These are phyloP conservation scores for Brachyptera risi DNA, from an alignment of 2,888 invertebrate species.

Conservation along the genomic window DNA sequence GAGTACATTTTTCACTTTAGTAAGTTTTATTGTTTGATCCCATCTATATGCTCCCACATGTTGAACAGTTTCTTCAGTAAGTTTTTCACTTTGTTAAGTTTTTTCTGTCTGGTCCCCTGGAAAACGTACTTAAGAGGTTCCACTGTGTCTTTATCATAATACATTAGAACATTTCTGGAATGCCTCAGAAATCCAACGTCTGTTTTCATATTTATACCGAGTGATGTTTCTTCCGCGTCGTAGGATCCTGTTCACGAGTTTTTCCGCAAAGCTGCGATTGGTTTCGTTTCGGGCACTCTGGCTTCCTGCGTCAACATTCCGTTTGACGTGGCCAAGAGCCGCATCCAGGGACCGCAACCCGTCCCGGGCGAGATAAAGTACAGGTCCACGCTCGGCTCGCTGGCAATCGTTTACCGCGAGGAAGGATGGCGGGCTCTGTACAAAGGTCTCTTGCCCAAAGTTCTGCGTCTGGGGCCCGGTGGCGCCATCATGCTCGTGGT, in stretches of 20 bases:
- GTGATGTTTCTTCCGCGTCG: too few species aligned
- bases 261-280: constrained; percentile 71
- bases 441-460: constrained; percentile 88
- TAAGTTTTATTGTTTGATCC: too few species aligned
- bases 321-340: constrained; percentile 92
- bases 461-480: constrained; percentile 87
- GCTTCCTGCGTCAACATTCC: constrained; percentile 90
- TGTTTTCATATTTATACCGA: too few species aligned
- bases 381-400: constrained; percentile 66
- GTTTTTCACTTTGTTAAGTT: too few species aligned
- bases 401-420: constrained; percentile 71
- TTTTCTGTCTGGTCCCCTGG: too few species aligned
- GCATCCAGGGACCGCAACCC: constrained; percentile 91
- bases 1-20: too few species aligned
- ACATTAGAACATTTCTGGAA: too few species aligned
- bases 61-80: too few species aligned
- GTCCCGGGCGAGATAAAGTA: constrained; percentile 70
- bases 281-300: constrained; percentile 81
- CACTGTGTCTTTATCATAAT: too few species aligned
- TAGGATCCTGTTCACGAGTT: constrained; percentile 68
- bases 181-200: too few species aligned
- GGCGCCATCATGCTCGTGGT: constrained; percentile 94
- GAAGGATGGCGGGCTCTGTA: constrained; percentile 89
- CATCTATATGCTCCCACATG: too few species aligned
- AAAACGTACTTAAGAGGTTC: too few species aligned